Percentiles rank a stretch among this genome's conserved stretches.
These are phyloP conservation scores for Dilophus febrilis DNA, from an alignment of 2,888 invertebrate species.

Conservation along the genomic window DNA sequence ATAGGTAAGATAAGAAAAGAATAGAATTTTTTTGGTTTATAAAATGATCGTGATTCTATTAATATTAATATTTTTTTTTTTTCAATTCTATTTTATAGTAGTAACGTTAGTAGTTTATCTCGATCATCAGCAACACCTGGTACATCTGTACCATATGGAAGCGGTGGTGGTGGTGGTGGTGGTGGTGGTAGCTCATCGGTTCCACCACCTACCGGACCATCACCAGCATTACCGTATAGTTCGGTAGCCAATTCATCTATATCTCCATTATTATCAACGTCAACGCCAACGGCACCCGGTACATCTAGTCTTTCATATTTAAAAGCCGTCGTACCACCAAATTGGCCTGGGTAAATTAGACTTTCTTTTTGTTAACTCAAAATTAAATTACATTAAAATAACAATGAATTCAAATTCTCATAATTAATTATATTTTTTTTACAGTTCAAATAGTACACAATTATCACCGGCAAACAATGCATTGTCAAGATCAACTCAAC, in stretches of 20 bases:
- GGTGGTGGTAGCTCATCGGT: constrained; percentile 7
- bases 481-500: constrained; percentile 36
- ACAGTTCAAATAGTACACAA: constrained; percentile 22
- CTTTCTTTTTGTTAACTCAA: neutral
- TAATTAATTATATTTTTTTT: too few species aligned
- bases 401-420: neutral
- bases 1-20: constrained; percentile 66
- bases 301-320: constrained; percentile 23
- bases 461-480: constrained; percentile 33
- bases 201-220: constrained; percentile 18
- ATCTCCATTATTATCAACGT: constrained; percentile 23
- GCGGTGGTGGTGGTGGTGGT: constrained; percentile 8
- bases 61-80: neutral
- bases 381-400: neutral
- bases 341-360: constrained; percentile 24
- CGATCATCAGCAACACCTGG: constrained; percentile 36
- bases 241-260: constrained; percentile 26
- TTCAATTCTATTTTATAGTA: constrained; percentile 33
- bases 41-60: neutral
- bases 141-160: constrained; percentile 13
- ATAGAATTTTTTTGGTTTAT: constrained; percentile 10
- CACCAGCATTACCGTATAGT: constrained; percentile 21
- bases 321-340: constrained; percentile 14
- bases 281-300: too few species aligned
- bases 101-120: constrained; percentile 70